These are phyloP conservation scores for Empis stercorea DNA, from an alignment of 2,888 invertebrate species.

Conservation along the genomic window DNA sequence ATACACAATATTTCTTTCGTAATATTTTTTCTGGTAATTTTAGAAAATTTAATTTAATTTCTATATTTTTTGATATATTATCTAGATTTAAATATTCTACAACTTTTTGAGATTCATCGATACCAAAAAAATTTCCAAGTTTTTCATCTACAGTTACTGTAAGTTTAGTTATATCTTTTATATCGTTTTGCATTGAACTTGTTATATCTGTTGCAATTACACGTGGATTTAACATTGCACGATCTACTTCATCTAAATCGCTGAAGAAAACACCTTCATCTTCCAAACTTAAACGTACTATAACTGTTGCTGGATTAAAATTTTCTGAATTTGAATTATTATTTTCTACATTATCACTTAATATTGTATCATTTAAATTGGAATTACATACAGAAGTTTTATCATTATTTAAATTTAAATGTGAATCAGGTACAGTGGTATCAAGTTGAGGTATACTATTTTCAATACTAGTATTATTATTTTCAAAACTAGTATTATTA, in stretches of 20 bases:
- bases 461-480: too few relatives aligned
- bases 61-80: background rate
- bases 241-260: slow-evolving; percentile 26
- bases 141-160: slow-evolving; percentile 22
- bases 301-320: slow-evolving; percentile 7
- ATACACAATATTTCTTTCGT: slow-evolving; percentile 14
- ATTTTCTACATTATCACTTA: background rate
- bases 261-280: slow-evolving; percentile 32
- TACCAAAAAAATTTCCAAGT: slow-evolving; percentile 14
- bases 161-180: slow-evolving; percentile 20
- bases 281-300: slow-evolving; percentile 17
- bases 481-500: too few relatives aligned
- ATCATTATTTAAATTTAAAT: too few relatives aligned
- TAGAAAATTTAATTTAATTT: slow-evolving; percentile 18
- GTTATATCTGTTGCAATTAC: slow-evolving; percentile 23
- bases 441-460: too few relatives aligned
- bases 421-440: too few relatives aligned
- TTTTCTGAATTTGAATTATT: background rate
- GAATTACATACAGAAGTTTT: too few relatives aligned
- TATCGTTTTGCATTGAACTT: slow-evolving; percentile 9
- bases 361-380: background rate
- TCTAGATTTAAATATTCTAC: background rate
- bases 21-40: slow-evolving; percentile 18
- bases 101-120: slow-evolving; percentile 9
- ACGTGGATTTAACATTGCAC: slow-evolving; percentile 22